Percentiles rank a stretch among this genome's conserved stretches.
Evolutionary conservation across 2,797 vertebrate genomes (phyloP).

Genomic region (Steatocranus sp.): DNA sequence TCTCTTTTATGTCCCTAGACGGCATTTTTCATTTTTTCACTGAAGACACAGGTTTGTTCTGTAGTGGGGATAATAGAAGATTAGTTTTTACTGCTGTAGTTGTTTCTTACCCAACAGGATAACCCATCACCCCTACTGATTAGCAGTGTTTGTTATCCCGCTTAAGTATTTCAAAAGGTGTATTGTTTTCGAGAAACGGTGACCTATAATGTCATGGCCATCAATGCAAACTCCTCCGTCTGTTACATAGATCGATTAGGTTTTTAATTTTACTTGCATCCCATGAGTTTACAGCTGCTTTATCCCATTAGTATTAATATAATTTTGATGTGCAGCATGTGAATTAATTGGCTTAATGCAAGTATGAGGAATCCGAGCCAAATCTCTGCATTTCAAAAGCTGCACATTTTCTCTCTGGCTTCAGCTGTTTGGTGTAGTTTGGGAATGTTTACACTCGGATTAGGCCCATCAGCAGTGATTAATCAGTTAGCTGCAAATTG

Average conservation of each 20-base stretch:
- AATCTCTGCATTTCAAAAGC: conserved; percentile 38
- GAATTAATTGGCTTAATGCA: conserved; percentile 29
- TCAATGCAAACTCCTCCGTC: conserved; percentile 1
- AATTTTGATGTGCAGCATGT: conserved; percentile 19
- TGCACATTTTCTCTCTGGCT: conserved; percentile 27
- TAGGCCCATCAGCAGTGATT: conserved; percentile 30
- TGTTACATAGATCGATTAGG: neutral
- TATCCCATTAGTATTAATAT: conserved; percentile 18
- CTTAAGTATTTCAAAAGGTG: neutral
- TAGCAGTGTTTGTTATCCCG: conserved; percentile 31
- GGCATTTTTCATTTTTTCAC: conserved; percentile 66
- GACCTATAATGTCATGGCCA: neutral
- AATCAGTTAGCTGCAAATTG: conserved; percentile 24
- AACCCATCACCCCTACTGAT: conserved; percentile 28
- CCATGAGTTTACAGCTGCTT: conserved; percentile 1
- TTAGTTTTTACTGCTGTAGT: conserved; percentile 35
- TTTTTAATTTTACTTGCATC: conserved; percentile 10
- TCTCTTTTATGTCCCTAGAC: conserved; percentile 63
- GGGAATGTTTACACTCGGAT: conserved; percentile 43
- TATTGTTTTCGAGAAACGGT: neutral
- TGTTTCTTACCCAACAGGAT: conserved; percentile 14
- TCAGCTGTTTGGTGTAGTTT: conserved; percentile 14
- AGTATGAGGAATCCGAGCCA: conserved; percentile 17
- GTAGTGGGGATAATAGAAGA: conserved; percentile 37
- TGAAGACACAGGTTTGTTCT: conserved; percentile 73